Evolutionary conservation across 2,113 vertebrate genomes (phyloP), one percentile per base, ranked within the genome.

Genomic region (Rhodinocichla rosea): DNA sequence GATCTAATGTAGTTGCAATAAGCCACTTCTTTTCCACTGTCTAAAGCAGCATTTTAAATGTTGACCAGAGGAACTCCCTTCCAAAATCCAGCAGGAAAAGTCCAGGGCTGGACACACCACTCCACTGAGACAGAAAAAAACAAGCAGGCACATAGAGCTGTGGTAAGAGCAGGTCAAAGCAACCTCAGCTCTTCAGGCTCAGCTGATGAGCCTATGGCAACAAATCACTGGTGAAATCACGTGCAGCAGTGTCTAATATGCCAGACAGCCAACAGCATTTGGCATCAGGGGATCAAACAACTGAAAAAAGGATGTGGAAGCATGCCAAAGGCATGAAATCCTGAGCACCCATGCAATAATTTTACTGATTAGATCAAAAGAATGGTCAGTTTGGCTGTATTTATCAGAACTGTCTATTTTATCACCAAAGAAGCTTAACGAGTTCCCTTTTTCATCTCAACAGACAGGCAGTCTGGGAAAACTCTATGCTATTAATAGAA

Each of bases 111-210:
- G 45, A 73, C 32, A 19, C 15, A 9, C 7, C 45, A 86, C 59
- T 42, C 55, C 93, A 88, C 37, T 39, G 76, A 77, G 83, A 40
- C 35, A 92, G 49, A n/a, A 56, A 32, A 86, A 77, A 94, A 87
- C 28, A 77, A 94, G 52, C 6, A 9, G 62, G 21, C 22, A 12
- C n/a, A 53, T 28, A 69, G 65, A 80, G 82, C 45, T 82, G 77
- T 65, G 39, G 77, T 87, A 95, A 95, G 70, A 73, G 70, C 78
- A 87, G 40, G 62, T 91, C 93, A 95, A 62, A 94, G 52, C 47
- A 95, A 13, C 30, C 52, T 79, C 65, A 75, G 84, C 71, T 59
- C 90, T 89, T 49, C 78, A 71, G 56, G 60, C 78, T 92, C 67
- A 87, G 87, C 82, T 68, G 24, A 90, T 60, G 52, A 86, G 23